phyloP scores from a whole-genome alignment of 2,113 vertebrate species.

The Heterocephalus glaber region DNA sequence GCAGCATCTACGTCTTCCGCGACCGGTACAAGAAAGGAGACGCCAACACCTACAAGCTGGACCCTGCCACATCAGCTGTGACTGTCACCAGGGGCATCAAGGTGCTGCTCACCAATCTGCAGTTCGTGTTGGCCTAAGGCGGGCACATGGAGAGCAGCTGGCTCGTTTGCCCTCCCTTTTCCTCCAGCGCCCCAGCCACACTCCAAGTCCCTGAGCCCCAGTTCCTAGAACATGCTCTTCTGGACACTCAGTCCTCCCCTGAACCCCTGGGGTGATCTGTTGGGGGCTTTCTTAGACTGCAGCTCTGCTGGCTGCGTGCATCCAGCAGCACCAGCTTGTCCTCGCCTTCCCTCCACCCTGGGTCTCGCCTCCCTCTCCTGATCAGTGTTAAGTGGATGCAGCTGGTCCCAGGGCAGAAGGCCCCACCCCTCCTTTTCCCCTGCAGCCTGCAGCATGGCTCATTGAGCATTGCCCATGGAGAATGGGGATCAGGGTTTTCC shows the following conservation, averaged over 20 bases:
- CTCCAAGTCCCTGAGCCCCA: neutral
- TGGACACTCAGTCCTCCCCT: neutral
- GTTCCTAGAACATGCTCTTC: neutral
- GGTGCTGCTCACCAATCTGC: slow-evolving; percentile 97
- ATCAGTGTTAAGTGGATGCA: slow-evolving; percentile 1
- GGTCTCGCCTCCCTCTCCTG: neutral
- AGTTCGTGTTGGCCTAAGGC: slow-evolving; percentile 95
- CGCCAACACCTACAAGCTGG: slow-evolving; percentile 96
- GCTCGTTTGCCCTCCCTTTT: neutral
- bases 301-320: neutral
- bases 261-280: neutral
- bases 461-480: slow-evolving; percentile 10
- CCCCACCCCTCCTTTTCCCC: neutral
- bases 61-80: slow-evolving; percentile 96
- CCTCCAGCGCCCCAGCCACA: neutral
- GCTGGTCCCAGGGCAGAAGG: neutral
- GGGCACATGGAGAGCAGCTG: neutral
- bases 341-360: neutral
- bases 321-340: neutral
- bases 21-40: slow-evolving; percentile 98
- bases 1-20: slow-evolving; percentile 97
- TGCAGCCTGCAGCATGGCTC: neutral
- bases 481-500: slow-evolving; percentile 59
- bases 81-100: slow-evolving; percentile 96
- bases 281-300: slow-evolving; percentile 31